Evolutionary conservation across 1,140 invertebrate species (phyloP).

Genomic region (Arion vulgaris): DNA sequence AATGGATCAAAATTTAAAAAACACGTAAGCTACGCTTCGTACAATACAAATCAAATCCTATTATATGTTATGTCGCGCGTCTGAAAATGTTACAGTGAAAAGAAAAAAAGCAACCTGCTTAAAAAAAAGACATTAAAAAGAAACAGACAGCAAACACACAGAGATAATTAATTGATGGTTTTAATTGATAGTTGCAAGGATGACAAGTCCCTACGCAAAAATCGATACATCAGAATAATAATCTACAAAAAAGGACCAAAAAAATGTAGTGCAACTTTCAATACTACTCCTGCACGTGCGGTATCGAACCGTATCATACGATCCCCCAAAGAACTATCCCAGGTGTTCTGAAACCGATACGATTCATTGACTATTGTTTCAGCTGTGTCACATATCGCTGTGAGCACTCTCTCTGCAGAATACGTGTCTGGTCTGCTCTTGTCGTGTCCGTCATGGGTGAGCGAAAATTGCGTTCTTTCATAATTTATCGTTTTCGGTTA

Average conservation of each 20-base stretch:
- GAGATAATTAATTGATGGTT: too few relatives aligned
- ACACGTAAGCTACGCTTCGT: too few relatives aligned
- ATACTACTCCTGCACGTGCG: neutral
- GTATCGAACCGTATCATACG: neutral
- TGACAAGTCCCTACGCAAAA: neutral
- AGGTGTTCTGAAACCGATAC: conserved; percentile 13
- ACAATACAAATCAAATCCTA: too few relatives aligned
- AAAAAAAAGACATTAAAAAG: neutral
- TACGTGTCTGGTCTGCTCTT: neutral
- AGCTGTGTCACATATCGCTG: neutral
- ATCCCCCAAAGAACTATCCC: neutral
- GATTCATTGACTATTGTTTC: neutral
- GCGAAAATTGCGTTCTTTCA: conserved; percentile 1
- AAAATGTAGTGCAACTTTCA: neutral
- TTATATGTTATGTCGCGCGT: too few relatives aligned
- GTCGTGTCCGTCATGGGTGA: neutral
- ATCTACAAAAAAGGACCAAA: too few relatives aligned
- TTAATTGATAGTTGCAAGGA: neutral
- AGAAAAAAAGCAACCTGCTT: too few relatives aligned
- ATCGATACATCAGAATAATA: neutral
- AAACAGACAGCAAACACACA: neutral
- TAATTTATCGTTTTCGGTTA: conserved; percentile 5
- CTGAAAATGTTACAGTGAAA: too few relatives aligned
- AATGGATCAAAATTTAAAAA: too few relatives aligned
- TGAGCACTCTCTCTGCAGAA: neutral